Conservation (phyloP, 2,888 invertebrate species). For the Thera obeliscata region DNA sequence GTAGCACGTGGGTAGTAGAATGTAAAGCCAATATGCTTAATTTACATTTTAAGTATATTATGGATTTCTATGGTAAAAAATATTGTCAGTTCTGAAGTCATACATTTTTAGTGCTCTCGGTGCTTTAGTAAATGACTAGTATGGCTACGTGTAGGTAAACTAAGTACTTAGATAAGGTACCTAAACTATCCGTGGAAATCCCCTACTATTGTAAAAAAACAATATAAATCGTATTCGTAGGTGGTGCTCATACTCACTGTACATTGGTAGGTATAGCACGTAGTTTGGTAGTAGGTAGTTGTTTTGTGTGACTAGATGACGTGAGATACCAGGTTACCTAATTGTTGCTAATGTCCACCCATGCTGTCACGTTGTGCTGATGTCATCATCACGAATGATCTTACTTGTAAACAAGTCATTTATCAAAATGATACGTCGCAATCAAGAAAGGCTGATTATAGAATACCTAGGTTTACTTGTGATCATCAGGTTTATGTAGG, state of each 20-base stretch:
- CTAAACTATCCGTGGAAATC: background rate
- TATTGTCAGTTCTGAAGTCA: too few relatives aligned
- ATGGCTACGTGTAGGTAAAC: background rate
- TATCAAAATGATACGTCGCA: conserved; percentile 17
- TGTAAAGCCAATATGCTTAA: too few relatives aligned
- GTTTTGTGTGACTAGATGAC: conserved; percentile 34
- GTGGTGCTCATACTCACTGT: too few relatives aligned
- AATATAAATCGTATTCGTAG: too few relatives aligned
- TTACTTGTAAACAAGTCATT: conserved; percentile 29
- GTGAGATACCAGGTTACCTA: conserved; percentile 35
- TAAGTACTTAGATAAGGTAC: background rate
- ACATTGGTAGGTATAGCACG: conserved; percentile 4
- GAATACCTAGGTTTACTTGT: background rate
- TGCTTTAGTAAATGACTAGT: background rate
- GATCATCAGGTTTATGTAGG: too few relatives aligned
- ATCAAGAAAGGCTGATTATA: background rate
- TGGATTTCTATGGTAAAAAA: too few relatives aligned
- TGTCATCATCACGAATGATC: conserved; percentile 29
- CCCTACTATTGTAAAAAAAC: too few relatives aligned
- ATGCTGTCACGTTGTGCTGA: conserved; percentile 35
- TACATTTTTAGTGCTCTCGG: too few relatives aligned
- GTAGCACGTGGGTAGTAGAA: too few relatives aligned
- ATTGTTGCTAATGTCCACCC: conserved; percentile 36
- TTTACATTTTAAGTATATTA: too few relatives aligned
- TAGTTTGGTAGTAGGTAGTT: conserved; percentile 28